Conservation (phyloP, 2,113 vertebrate species). For the Puntigrus tetrazona region DNA sequence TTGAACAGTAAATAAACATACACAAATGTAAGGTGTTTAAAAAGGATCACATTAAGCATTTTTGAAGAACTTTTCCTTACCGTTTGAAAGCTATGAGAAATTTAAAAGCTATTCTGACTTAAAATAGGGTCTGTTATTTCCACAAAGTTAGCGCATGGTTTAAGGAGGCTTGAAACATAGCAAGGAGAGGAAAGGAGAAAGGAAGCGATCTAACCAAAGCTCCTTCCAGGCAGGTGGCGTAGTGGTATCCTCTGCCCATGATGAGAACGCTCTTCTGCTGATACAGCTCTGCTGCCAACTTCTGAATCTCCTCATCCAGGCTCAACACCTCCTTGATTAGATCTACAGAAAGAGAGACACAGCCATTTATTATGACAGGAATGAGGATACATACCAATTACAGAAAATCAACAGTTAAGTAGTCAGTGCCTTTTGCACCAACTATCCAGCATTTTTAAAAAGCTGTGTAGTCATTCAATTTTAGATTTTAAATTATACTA, state of each 20-base stretch:
- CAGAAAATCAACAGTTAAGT: background rate
- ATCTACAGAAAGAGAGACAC: constrained; percentile 70
- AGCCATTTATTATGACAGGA: background rate
- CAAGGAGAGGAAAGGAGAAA: background rate
- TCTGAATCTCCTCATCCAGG: constrained; percentile 97
- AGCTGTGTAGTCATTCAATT: too few relatives aligned
- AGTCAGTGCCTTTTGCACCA: too few relatives aligned
- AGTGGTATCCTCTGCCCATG: constrained; percentile 98
- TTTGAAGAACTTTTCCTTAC: too few relatives aligned
- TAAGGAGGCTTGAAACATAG: background rate
- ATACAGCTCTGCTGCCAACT: constrained; percentile 90
- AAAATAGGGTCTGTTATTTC: background rate
- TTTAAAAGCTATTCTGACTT: background rate
- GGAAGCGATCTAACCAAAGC: constrained; percentile 82
- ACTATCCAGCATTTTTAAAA: too few relatives aligned
- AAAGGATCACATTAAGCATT: too few relatives aligned
- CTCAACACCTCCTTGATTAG: constrained; percentile 94
- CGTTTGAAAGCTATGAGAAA: background rate
- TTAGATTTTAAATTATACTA: too few relatives aligned
- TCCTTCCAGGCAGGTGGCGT: constrained; percentile 94
- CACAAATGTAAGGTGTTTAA: too few relatives aligned
- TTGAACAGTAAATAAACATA: too few relatives aligned
- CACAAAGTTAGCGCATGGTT: background rate
- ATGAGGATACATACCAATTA: background rate
- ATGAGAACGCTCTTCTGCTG: constrained; percentile 97